Evolutionary conservation across 2,888 invertebrate species (phyloP).

Genomic region (Beris chalybata): DNA sequence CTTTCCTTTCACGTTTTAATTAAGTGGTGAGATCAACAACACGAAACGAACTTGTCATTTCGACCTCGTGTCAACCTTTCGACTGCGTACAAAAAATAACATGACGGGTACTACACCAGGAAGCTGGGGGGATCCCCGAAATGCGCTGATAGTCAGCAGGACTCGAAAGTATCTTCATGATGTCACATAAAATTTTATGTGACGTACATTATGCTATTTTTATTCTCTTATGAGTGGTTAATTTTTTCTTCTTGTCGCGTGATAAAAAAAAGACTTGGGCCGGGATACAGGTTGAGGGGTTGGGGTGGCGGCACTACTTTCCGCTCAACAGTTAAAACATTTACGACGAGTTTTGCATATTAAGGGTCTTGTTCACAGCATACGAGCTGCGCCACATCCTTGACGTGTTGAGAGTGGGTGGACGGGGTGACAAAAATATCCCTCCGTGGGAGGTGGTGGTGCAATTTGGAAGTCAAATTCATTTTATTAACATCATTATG

Average conservation of each 20-base stretch:
- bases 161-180: neutral
- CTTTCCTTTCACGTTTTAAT: no score
- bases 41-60: no score
- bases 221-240: constrained; percentile 29
- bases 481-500: constrained; percentile 30
- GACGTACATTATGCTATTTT: constrained; percentile 21
- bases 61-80: no score
- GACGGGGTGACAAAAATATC: neutral
- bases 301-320: constrained; percentile 8
- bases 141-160: no score
- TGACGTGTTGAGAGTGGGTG: neutral
- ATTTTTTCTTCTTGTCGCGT: constrained; percentile 3
- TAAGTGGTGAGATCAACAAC: no score
- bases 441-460: constrained; percentile 7
- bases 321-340: constrained; percentile 6
- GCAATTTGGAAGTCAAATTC: constrained; percentile 32
- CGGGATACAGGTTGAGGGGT: neutral
- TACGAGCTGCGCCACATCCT: neutral
- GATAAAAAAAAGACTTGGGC: neutral
- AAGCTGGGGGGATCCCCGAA: no score
- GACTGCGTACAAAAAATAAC: no score
- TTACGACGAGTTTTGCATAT: constrained; percentile 10
- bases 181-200: constrained; percentile 28
- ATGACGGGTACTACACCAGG: no score
- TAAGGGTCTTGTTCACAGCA: neutral